Evolutionary conservation across 2,888 invertebrate species (phyloP), one percentile per base, ranked within the genome.

Genomic region (Eustalomyia histrio): DNA sequence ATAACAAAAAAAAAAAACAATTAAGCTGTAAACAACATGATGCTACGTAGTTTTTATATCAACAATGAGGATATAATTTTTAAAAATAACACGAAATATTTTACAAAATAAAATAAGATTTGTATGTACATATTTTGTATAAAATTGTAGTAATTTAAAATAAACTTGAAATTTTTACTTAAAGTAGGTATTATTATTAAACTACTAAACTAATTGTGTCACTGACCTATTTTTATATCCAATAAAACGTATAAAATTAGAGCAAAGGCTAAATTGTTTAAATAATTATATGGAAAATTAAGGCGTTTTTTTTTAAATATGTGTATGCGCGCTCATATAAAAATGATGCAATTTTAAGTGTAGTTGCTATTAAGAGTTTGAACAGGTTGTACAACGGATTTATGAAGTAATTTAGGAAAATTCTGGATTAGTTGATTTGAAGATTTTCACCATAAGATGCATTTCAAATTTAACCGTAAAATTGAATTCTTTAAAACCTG

Each of bases 141-240:
- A 35, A 65, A 65, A 64, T 64, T 24, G 29, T 24, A 43, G 43
- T 18, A 39, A 21, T 43, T 33, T 43, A 12, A 8, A 43, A 55
- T 65, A 72, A 78, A 72, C 78, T 78, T 72, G 78, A 71, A 72
- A 72, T 52, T 52, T 50, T 71, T 21, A 65, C 14, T 58, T 64
- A 12, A 64, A 72, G 33, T 61, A 29, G 29, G 18, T 53, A 69
- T 63, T 24, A n/a, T 2, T 29, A 29, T 61, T 61, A 29, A 50
- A 35, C 17, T 33, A 29, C 43, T 60, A 52, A 61, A 67, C 21
- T 43, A 43, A n/a, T 55, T 64, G 3, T 61, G 69, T 69, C 55
- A 47, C 58, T 71, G 76, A 58, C 58, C 35, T 52, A 69, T 60
- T 60, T 75, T 6, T 29, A 7, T 29, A 21, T 57, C 29, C 3